A percentile compares a stretch with the other conserved stretches of the same genome.
Conservation (phyloP, 2,888 invertebrate genomes). For the Eucriotettix oculatus region DNA sequence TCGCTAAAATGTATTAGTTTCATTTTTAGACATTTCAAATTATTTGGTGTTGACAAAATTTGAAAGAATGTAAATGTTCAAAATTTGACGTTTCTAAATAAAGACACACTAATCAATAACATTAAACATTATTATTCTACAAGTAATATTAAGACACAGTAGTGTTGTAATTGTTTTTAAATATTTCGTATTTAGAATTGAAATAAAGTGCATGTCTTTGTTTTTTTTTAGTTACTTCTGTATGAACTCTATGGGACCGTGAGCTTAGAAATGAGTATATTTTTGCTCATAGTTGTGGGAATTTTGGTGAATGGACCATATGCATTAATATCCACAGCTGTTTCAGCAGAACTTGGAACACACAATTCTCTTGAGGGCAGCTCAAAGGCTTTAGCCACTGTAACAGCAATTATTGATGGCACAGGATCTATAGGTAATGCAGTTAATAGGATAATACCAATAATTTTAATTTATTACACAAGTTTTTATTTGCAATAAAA, state of each 20-base stretch:
- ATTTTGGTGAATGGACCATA: slow-evolving; percentile 89
- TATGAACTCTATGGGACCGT: slow-evolving; percentile 58
- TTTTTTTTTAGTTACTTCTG: slow-evolving; percentile 48
- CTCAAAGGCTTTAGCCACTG: slow-evolving; percentile 81
- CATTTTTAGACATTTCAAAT: too few relatives aligned
- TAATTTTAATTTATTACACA: too few relatives aligned
- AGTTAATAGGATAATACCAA: too few relatives aligned
- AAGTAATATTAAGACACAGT: too few relatives aligned
- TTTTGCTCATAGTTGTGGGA: slow-evolving; percentile 57
- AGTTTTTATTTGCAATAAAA: not conserved
- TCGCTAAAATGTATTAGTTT: too few relatives aligned
- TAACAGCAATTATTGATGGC: slow-evolving; percentile 95
- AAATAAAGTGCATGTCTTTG: not conserved
- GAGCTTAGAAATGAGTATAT: slow-evolving; percentile 41
- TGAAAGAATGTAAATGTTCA: too few relatives aligned
- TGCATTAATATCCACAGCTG: slow-evolving; percentile 89
- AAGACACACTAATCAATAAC: too few relatives aligned
- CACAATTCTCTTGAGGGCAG: slow-evolving; percentile 72
- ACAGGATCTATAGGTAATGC: slow-evolving; percentile 68
- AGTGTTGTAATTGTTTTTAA: too few relatives aligned
- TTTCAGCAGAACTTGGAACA: slow-evolving; percentile 85
- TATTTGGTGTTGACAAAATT: too few relatives aligned
- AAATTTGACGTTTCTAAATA: too few relatives aligned
- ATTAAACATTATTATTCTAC: too few relatives aligned
- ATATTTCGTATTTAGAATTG: too few relatives aligned